Base-by-base conservation (phyloP, 2,888 invertebrate species). In the Phania funesta region DNA sequence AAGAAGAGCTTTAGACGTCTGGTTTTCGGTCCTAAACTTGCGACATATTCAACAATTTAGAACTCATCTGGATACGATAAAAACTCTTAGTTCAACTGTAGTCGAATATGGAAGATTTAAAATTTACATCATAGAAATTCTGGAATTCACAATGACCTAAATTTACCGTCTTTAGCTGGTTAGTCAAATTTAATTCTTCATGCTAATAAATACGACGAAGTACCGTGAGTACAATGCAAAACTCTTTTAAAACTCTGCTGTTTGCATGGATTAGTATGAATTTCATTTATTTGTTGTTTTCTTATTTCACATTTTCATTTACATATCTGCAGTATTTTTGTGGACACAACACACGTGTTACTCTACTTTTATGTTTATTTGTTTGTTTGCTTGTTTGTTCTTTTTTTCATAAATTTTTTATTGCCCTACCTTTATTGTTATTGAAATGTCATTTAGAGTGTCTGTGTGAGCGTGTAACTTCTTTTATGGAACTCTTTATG, bases 261-360 rank as follows among this genome's bases (percentile, higher is more conserved):
- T 1, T n/a, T 35, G 9, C 68, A 32, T 38, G 58, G 46, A 56
- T 71, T 78, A 56, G 48, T 65, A 64, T 38, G 67, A 73, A 67
- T 70, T 80, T 80, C 70, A 75, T 58, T 65, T 80, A 64, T 80
- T 64, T 71, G 44, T 62, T 44, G 8, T 50, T 52, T 41, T 68
- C 32, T 11, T 22, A 29, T 11, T 22, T 26, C 11, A 54, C 29
- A 16, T 64, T 29, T 48, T 50, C 16, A 20, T 38, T 48, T 62
- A 48, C 32, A 38, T 54, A 71, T 71, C 71, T 76, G 67, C 71
- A 81, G 60, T 67, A 76, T 76, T 81, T 81, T 76, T 81, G 80
- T 76, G 76, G 68, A 70, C 74, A 78, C 82, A 65, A 58, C 70
- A 82, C 82, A 82, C 82, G 82, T 82, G 81, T 65, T 78, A 65